phyloP scores from a whole-genome alignment of 2,113 vertebrate genomes.

The Oncorhynchus keta region DNA sequence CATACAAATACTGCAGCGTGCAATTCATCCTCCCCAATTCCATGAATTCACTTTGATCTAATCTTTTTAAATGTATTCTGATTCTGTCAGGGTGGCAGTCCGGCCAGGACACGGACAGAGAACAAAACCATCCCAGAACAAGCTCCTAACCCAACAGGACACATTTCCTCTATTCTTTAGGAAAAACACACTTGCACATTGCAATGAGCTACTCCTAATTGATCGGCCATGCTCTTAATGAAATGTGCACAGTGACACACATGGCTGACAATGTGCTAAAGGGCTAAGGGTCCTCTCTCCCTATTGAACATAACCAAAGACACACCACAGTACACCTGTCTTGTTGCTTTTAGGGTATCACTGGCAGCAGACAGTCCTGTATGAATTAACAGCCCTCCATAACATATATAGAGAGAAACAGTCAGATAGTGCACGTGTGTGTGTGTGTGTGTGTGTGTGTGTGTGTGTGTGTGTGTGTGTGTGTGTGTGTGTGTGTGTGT shows the following conservation, averaged over 20 bases:
- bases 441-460: neutral
- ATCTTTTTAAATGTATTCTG: conserved; percentile 59
- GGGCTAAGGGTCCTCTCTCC: conserved; percentile 15
- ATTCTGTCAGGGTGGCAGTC: conserved; percentile 28
- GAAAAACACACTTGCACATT: conserved; percentile 33
- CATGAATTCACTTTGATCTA: conserved; percentile 57
- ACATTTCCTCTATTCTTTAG: conserved; percentile 43
- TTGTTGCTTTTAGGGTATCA: conserved; percentile 40
- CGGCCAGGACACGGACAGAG: neutral
- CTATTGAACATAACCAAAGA: conserved; percentile 16
- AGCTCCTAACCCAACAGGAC: conserved; percentile 55
- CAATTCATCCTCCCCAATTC: conserved; percentile 60
- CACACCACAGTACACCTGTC: conserved; percentile 55
- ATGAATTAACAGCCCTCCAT: conserved; percentile 31
- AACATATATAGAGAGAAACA: conserved; percentile 19
- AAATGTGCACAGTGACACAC: conserved; percentile 46
- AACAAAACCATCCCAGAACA: conserved; percentile 62
- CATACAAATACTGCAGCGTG: conserved; percentile 50
- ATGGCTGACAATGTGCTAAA: conserved; percentile 33
- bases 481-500: neutral
- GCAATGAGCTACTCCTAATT: conserved; percentile 50
- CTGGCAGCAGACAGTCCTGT: conserved; percentile 37
- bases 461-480: neutral
- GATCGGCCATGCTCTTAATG: conserved; percentile 60
- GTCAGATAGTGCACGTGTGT: conserved; percentile 7